Base-by-base conservation (phyloP, 2,888 invertebrate species). In the Plagiodera versicolora region DNA sequence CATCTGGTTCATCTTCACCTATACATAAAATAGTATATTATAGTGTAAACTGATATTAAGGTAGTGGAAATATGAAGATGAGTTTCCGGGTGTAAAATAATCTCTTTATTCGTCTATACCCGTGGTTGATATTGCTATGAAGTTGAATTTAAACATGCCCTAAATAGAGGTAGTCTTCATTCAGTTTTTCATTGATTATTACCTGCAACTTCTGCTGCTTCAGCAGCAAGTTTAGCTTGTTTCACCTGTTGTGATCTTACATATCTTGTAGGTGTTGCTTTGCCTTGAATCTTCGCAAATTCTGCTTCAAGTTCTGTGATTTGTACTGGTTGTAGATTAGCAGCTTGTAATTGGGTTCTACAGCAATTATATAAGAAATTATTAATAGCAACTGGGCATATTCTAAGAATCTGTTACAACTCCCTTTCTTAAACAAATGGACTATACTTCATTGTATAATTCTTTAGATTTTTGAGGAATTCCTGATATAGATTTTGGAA, bases 221-320 rank as follows among this genome's bases (percentile, higher is more conserved):
- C 81, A 20, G 83, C 82, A 0, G 83, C 81, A 1, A 83, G 81
- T 47, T 85, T 80, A 6, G 85, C 85, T 39, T 87, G 82, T 75
- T 87, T 86, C 68, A 88, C 86, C 80, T 92, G 94, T 73, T 95
- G 93, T 1, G 95, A 95, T 56, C 91, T 83, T 54, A 95, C 81
- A 74, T 89, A 92, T 56, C 95, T 82, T 0, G 83, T 84, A 19
- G 93, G 92, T n/a, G 82, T 79, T 0, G 89, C 88, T 75, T 87
- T 89, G 3, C 83, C 81, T 45, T 81, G 82, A 48, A 87, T 79
- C 74, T 92, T 92, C 50, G 89, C 87, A 82, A 98, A 98, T 74
- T 96, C 92, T 32, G 89, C 86, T 72, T 97, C 90, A 47, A 98
- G 79, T 80, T 98, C 98, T 59, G 92, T 88, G 30, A 96, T 83